These are phyloP conservation scores for Ormyrus thymus DNA, from an alignment of 2,888 invertebrate genomes.

Conservation along the genomic window DNA sequence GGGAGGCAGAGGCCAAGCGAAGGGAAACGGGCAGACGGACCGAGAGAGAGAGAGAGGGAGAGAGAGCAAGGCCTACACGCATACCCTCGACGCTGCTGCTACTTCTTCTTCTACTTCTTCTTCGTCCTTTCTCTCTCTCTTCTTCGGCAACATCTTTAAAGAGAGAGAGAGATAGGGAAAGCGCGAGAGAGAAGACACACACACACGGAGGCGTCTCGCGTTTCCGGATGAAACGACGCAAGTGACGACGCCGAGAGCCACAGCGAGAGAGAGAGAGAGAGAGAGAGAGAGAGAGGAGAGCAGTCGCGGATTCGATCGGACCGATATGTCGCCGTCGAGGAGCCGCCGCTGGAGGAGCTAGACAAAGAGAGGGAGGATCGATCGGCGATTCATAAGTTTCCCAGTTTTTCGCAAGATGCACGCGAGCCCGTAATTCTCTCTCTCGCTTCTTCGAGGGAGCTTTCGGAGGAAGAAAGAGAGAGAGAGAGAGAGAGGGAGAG, in stretches of 20 bases:
- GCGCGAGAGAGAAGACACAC: background rate
- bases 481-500: background rate
- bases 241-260: constrained; percentile 24
- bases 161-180: too few relatives aligned
- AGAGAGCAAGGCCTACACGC: too few relatives aligned
- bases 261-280: background rate
- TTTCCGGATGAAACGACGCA: constrained; percentile 44
- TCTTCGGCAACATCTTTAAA: too few relatives aligned
- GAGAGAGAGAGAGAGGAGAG: constrained; percentile 10
- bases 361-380: constrained; percentile 36
- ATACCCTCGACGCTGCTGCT: too few relatives aligned
- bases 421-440: background rate
- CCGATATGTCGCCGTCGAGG: constrained; percentile 45
- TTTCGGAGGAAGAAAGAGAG: background rate
- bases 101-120: too few relatives aligned
- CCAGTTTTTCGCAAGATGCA: background rate
- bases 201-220: background rate
- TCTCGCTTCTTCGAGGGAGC: background rate
- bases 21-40: too few relatives aligned
- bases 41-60: too few relatives aligned
- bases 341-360: constrained; percentile 32
- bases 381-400: background rate
- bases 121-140: too few relatives aligned
- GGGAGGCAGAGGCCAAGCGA: background rate
- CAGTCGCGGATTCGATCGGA: constrained; percentile 36